Percentiles rank a stretch among this genome's conserved stretches.
phyloP scores from a whole-genome alignment of 2,113 vertebrate species.

The Haplotaxodon microlepis region DNA sequence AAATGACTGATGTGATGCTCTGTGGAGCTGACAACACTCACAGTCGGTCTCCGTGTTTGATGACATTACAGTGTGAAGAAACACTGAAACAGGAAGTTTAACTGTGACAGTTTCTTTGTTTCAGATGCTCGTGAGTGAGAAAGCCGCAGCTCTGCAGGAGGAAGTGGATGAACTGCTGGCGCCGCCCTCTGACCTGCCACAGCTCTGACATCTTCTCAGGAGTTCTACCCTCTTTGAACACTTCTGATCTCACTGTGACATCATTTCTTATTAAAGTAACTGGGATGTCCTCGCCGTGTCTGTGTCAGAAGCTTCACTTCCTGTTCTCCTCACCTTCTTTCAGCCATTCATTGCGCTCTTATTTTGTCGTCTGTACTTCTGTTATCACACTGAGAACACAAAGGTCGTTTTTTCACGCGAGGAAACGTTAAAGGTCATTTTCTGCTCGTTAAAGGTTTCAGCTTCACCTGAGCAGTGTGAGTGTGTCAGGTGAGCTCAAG shows the following conservation, averaged over 20 bases:
- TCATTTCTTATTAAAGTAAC: neutral
- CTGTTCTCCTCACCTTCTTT: neutral
- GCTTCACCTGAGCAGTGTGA: neutral
- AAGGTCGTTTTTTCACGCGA: neutral
- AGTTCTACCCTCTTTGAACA: neutral
- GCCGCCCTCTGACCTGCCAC: conserved; percentile 73
- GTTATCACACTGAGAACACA: neutral
- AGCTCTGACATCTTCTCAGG: neutral
- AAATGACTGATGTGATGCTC: neutral
- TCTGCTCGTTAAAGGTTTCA: neutral
- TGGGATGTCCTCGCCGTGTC: neutral
- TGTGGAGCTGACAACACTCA: neutral
- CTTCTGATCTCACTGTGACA: neutral
- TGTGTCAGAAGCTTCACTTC: neutral
- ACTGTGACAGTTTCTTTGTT: conserved; percentile 1
- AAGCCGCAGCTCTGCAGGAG: conserved; percentile 88
- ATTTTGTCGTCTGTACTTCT: neutral
- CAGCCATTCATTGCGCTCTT: neutral
- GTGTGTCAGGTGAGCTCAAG: neutral
- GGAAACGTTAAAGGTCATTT: neutral
- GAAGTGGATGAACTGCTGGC: conserved; percentile 85
- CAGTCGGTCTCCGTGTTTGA: neutral
- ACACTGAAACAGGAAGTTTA: neutral
- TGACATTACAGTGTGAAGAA: neutral
- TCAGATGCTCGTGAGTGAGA: conserved; percentile 93